These are phyloP conservation scores for Barypeithes pellucidus DNA, from an alignment of 2,888 invertebrate genomes.

Conservation along the genomic window DNA sequence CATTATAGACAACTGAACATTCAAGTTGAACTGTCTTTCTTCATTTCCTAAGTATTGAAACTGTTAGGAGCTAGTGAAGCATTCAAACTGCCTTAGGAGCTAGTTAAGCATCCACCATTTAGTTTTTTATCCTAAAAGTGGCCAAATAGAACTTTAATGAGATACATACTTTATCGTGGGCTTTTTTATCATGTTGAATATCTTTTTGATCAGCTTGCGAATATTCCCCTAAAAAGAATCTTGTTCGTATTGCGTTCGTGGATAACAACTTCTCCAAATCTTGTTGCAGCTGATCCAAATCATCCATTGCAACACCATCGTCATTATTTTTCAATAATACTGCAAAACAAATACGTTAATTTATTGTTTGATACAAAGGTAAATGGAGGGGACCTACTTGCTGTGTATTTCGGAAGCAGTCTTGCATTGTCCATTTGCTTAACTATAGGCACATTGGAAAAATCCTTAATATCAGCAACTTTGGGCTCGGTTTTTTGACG, in stretches of 20 bases:
- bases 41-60: no score
- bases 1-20: no score
- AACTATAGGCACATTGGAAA: conserved; percentile 75
- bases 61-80: no score
- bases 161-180: conserved; percentile 63
- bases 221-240: conserved; percentile 82
- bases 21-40: no score
- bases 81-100: no score
- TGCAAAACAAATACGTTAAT: conserved; percentile 47
- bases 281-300: conserved; percentile 88
- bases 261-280: conserved; percentile 91
- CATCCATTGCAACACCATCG: conserved; percentile 89
- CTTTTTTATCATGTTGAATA: conserved; percentile 70
- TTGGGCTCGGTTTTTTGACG: conserved; percentile 46
- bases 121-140: no score
- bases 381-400: conserved; percentile 65
- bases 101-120: no score
- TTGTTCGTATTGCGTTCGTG: conserved; percentile 84
- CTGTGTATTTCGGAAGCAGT: conserved; percentile 79
- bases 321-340: conserved; percentile 80
- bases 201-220: conserved; percentile 73
- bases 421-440: conserved; percentile 80
- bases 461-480: conserved; percentile 54
- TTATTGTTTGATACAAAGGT: not conserved
- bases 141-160: not conserved